These are phyloP conservation scores for Eulemur rufifrons DNA, from an alignment of 2,113 vertebrate genomes.

Conservation along the genomic window DNA sequence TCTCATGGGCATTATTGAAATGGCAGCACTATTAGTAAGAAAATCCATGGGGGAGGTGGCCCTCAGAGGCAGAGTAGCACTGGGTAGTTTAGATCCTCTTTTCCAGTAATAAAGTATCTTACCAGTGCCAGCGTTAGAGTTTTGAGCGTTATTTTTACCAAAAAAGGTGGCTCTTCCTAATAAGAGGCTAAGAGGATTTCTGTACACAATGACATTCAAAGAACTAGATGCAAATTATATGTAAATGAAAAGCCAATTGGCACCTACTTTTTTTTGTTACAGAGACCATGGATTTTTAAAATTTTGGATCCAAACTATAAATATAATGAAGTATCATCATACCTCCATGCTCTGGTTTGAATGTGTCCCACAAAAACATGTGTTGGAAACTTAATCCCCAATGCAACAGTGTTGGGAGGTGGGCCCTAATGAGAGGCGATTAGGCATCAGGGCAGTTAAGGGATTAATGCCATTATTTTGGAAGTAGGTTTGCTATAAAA, in stretches of 20 bases:
- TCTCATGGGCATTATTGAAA: background rate
- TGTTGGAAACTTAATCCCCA: background rate
- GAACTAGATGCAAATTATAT: background rate
- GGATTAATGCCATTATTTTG: background rate
- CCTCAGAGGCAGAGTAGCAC: background rate
- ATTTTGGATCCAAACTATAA: background rate
- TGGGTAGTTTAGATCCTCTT: background rate
- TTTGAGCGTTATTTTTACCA: background rate
- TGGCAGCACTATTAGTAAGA: background rate
- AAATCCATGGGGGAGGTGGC: background rate
- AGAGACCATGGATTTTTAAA: constrained; percentile 4
- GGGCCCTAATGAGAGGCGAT: background rate
- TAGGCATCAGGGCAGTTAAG: background rate
- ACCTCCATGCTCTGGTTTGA: background rate
- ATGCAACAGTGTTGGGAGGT: background rate
- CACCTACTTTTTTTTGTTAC: background rate
- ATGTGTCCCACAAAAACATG: background rate
- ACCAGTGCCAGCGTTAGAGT: background rate
- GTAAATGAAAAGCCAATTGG: constrained; percentile 18
- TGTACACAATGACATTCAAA: background rate
- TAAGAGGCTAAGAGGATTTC: background rate
- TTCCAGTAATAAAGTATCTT: background rate
- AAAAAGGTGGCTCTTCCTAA: background rate
- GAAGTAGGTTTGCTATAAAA: background rate
- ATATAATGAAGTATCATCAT: background rate